Evolutionary conservation across 1,140 invertebrate genomes (phyloP).

Genomic region (Drosophila sturtevanti): DNA sequence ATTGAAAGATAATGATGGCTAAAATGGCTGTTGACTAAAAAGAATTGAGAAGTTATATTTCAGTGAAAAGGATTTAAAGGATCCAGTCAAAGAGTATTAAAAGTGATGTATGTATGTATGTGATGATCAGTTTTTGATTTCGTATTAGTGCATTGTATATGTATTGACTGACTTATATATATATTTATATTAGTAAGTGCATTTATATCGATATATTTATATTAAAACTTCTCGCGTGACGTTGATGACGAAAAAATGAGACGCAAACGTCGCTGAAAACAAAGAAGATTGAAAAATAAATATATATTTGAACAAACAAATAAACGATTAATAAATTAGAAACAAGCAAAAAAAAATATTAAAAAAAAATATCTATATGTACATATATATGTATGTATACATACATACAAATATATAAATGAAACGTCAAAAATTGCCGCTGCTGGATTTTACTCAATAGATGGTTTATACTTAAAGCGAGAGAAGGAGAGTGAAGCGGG

Average conservation of each 20-base stretch:
- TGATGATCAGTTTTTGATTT: no score
- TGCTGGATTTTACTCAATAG: conserved; percentile 27
- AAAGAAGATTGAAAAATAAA: conserved; percentile 17
- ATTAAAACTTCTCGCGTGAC: conserved; percentile 35
- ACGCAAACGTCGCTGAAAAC: conserved; percentile 13
- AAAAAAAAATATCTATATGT: neutral
- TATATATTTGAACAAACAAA: conserved; percentile 58
- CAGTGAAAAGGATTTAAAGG: no score
- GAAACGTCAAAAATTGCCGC: neutral
- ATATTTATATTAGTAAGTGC: no score
- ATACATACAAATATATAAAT: neutral
- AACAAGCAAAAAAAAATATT: conserved; percentile 28
- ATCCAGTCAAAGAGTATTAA: no score
- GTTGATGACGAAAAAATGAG: conserved; percentile 43
- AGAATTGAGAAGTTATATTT: no score
- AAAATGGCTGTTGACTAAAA: no score
- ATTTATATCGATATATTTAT: no score
- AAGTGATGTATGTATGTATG: no score
- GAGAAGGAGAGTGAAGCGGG: neutral
- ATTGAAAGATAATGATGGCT: no score
- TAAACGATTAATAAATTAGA: conserved; percentile 73
- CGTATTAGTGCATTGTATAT: no score
- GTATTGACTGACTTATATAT: no score
- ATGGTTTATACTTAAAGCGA: conserved; percentile 3
- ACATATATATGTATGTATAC: neutral